Evolutionary conservation across 2,888 invertebrate genomes (phyloP), one percentile per base, ranked within the genome.

Genomic region (Nasonovia ribisnigri): DNA sequence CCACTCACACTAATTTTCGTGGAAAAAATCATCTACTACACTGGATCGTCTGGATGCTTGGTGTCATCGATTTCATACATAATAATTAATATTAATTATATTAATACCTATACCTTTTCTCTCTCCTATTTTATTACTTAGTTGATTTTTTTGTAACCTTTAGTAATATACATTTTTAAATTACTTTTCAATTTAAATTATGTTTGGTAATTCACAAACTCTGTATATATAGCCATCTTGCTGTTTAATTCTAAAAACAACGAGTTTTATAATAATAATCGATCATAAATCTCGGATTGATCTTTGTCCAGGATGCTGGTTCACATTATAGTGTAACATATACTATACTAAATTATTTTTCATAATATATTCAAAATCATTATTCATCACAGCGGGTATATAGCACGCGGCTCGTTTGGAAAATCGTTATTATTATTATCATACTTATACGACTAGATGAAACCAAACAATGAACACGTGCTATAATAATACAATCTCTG

Each of bases 401-500:
- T 77, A 77, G 77, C 77, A 77, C 77, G 77, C 20, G 77, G 20
- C 77, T 77, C 36, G 36, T 77, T 36, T 26, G 8, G 20, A 77
- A 77, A 77, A 36, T 77, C 77, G 36, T 77, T 77, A 77, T 13
- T 77, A 77, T 36, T 77, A 77, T 77, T 77, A 77, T 57, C 57
- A 26, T 26, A 8, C 26, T 57, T 26, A 57, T 77, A 20, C 77
- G 36, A 36, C 77, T 77, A 36, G 36, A 11, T 77, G 36, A 77
- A 77, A 36, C 36, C 36, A 36, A 77, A 77, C 77, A 77, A 77
- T 77, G 77, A 77, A 77, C 77, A 77, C 77, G 77, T 77, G 77
- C 36, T 36, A 36, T 8, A 77, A 77, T 77, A 77, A 77, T 77
- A 77, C 6, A 36, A 77, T 36, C 77, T 36, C 36, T 77, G 36